A percentile compares a stretch with the other conserved stretches of the same genome.
phyloP scores from a whole-genome alignment of 2,888 invertebrate genomes.

The Drosophila limbata region DNA sequence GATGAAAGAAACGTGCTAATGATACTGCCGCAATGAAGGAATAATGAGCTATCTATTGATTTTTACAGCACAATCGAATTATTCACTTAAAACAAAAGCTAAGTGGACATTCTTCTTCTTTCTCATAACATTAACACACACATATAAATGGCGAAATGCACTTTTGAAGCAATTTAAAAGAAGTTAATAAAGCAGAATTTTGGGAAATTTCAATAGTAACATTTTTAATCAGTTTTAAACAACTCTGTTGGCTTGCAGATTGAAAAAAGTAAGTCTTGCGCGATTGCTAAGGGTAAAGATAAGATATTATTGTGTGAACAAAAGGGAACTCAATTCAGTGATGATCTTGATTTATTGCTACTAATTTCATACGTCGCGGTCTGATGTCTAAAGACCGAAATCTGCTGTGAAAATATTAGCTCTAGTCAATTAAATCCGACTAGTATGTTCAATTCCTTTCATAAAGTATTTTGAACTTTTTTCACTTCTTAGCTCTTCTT shows the following conservation, averaged over 20 bases:
- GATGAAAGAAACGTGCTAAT: slow-evolving; percentile 18
- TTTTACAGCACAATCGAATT: slow-evolving; percentile 28
- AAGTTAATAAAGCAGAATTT: neutral
- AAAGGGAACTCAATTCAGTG: neutral
- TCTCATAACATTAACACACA: neutral
- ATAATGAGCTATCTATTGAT: slow-evolving; percentile 31
- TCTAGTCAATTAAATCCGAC: too few relatives aligned
- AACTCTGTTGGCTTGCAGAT: too few relatives aligned
- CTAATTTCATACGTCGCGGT: too few relatives aligned
- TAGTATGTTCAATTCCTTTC: neutral
- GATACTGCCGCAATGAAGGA: slow-evolving; percentile 6
- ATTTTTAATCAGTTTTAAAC: neutral
- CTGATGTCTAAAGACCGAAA: too few relatives aligned
- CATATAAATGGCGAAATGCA: neutral
- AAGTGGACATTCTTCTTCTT: slow-evolving; percentile 1
- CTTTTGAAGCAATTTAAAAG: neutral
- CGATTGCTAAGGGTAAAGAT: too few relatives aligned
- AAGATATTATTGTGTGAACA: too few relatives aligned
- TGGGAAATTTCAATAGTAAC: neutral
- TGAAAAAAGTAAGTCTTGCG: too few relatives aligned
- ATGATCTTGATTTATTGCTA: too few relatives aligned
- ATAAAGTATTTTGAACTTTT: neutral
- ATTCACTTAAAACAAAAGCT: slow-evolving; percentile 7
- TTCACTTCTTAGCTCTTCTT: neutral
- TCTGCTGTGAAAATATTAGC: too few relatives aligned